Conservation (phyloP, 1,140 invertebrate species). For the Zelostemma sp. region DNA sequence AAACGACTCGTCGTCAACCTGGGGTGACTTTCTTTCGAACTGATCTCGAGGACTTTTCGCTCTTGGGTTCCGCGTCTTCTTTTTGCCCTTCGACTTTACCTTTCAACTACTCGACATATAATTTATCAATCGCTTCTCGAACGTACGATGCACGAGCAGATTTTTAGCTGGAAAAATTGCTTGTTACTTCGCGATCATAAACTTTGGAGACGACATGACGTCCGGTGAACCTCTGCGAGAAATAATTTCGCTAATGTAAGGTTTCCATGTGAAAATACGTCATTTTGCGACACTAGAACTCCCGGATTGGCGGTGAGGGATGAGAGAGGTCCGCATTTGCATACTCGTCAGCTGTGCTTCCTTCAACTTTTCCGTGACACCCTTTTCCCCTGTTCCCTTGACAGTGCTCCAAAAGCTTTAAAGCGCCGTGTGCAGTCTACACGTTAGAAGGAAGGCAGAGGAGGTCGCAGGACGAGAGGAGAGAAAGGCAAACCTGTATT, state of each 20-base stretch:
- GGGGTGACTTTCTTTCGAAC: constrained; percentile 44
- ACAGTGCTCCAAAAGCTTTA: constrained; percentile 27
- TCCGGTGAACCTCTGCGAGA: constrained; percentile 22
- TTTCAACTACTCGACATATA: constrained; percentile 8
- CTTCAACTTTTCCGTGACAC: constrained; percentile 70
- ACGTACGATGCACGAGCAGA: not conserved
- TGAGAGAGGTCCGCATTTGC: constrained; percentile 62
- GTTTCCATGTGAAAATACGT: constrained; percentile 43
- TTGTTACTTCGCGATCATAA: not conserved
- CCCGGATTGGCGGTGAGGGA: constrained; percentile 35
- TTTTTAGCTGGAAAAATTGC: not conserved
- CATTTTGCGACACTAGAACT: constrained; percentile 43
- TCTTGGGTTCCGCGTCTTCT: constrained; percentile 19
- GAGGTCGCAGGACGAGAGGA: constrained; percentile 32
- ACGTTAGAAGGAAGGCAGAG: constrained; percentile 40
- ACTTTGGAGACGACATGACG: too few species aligned
- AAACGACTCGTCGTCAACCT: constrained; percentile 44
- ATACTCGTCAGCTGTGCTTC: constrained; percentile 72
- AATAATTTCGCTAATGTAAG: constrained; percentile 43
- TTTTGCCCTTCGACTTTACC: constrained; percentile 4
- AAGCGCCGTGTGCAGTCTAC: constrained; percentile 47
- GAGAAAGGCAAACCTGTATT: constrained; percentile 64
- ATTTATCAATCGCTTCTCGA: constrained; percentile 6
- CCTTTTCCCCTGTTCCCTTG: constrained; percentile 25
- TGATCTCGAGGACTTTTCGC: constrained; percentile 51